Conservation (phyloP, 1,140 invertebrate species). For the Lutraria rhynchaena region DNA sequence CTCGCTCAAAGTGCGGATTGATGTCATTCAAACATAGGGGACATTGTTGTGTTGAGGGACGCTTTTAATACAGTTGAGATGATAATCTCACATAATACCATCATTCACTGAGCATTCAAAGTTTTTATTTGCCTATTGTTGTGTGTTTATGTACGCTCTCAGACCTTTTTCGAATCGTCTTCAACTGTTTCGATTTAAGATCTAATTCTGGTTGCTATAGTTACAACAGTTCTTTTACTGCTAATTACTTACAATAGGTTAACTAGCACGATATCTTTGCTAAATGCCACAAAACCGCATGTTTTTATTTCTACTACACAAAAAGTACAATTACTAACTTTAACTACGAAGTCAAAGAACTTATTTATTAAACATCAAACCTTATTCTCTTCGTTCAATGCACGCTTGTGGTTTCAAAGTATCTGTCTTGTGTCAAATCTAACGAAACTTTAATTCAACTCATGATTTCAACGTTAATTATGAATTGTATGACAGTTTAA, state of each 20-base stretch:
- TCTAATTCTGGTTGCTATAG: neutral
- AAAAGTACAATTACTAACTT: too few relatives aligned
- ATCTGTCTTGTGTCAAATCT: constrained; percentile 1
- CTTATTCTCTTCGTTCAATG: neutral
- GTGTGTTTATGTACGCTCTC: too few relatives aligned
- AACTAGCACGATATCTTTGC: neutral
- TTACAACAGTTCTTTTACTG: neutral
- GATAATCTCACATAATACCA: too few relatives aligned
- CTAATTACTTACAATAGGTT: neutral
- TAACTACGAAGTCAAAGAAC: too few relatives aligned
- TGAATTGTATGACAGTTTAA: too few relatives aligned
- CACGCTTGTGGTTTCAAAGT: neutral
- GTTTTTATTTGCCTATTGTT: too few relatives aligned
- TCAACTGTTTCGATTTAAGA: neutral
- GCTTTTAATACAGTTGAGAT: too few relatives aligned
- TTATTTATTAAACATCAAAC: too few relatives aligned
- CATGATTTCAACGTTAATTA: neutral
- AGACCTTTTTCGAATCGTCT: too few relatives aligned
- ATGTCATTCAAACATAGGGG: too few relatives aligned
- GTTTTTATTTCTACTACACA: neutral
- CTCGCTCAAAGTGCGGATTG: neutral
- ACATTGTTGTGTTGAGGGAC: too few relatives aligned
- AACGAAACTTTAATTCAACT: neutral
- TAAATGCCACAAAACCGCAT: neutral
- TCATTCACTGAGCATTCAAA: too few relatives aligned